Conservation (phyloP, 2,888 invertebrate species). For the Lissonota sp. region DNA sequence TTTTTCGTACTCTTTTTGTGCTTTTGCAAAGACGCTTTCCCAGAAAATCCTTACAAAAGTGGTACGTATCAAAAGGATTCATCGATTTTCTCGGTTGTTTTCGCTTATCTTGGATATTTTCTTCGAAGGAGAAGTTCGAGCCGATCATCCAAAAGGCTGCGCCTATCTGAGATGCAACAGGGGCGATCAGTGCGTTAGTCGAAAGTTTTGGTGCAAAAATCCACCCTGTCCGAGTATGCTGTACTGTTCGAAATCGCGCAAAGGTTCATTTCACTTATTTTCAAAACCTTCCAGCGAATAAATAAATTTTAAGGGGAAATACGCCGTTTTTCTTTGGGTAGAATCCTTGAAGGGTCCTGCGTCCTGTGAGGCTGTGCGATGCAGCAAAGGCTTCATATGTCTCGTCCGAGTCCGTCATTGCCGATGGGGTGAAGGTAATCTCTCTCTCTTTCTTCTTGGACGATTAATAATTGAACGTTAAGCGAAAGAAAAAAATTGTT, state of each 20-base stretch:
- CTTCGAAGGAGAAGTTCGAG: conserved; percentile 35
- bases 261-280: conserved; percentile 66
- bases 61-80: conserved; percentile 44
- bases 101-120: neutral
- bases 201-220: conserved; percentile 76
- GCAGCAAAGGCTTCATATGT: conserved; percentile 73
- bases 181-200: conserved; percentile 72
- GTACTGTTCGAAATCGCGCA: conserved; percentile 74
- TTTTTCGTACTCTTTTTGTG: conserved; percentile 36
- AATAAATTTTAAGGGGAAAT: neutral
- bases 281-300: neutral
- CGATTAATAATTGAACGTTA: neutral
- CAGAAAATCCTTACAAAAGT: conserved; percentile 50
- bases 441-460: neutral
- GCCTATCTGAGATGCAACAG: conserved; percentile 69
- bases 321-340: conserved; percentile 54
- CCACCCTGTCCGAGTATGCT: conserved; percentile 77
- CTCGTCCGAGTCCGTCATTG: conserved; percentile 72
- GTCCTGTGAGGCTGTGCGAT: conserved; percentile 74
- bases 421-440: conserved; percentile 75
- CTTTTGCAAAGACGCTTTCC: conserved; percentile 37
- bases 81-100: neutral
- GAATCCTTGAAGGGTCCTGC: conserved; percentile 76
- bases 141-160: conserved; percentile 69
- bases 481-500: neutral